A percentile compares a stretch with the other conserved stretches of the same genome.
Conservation (phyloP, 2,888 invertebrate genomes). For the Chydorus sphaericus region DNA sequence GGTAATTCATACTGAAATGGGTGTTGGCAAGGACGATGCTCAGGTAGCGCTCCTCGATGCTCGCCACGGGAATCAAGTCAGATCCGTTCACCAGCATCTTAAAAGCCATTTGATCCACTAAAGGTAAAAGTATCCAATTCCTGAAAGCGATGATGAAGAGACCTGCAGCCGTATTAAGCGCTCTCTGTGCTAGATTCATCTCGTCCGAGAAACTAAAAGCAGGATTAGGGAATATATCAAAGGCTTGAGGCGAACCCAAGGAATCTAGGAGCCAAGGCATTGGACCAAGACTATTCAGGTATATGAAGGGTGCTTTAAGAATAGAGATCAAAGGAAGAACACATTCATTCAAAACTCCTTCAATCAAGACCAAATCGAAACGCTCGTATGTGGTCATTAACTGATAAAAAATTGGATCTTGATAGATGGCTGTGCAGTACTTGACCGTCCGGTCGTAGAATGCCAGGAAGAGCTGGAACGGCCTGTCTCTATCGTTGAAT, state of each 20-base stretch:
- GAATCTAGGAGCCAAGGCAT: not conserved
- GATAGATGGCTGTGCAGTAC: not conserved
- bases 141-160: not conserved
- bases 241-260: not conserved
- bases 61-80: not conserved
- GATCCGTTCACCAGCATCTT: not conserved
- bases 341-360: not conserved
- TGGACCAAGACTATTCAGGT: not conserved
- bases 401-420: not conserved
- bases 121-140: no score
- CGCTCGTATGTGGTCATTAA: not conserved
- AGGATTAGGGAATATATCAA: not conserved
- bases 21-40: constrained; percentile 36
- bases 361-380: not conserved
- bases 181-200: not conserved
- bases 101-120: not conserved
- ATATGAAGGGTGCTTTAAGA: not conserved
- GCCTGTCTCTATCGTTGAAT: not conserved
- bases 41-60: constrained; percentile 28
- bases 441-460: not conserved
- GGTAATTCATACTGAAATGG: constrained; percentile 33
- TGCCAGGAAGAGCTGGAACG: not conserved
- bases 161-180: not conserved
- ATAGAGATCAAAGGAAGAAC: not conserved
- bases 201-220: not conserved